Evolutionary conservation across 2,888 invertebrate species (phyloP), one percentile per base, ranked within the genome.

Genomic region (Periphyllus acericola): DNA sequence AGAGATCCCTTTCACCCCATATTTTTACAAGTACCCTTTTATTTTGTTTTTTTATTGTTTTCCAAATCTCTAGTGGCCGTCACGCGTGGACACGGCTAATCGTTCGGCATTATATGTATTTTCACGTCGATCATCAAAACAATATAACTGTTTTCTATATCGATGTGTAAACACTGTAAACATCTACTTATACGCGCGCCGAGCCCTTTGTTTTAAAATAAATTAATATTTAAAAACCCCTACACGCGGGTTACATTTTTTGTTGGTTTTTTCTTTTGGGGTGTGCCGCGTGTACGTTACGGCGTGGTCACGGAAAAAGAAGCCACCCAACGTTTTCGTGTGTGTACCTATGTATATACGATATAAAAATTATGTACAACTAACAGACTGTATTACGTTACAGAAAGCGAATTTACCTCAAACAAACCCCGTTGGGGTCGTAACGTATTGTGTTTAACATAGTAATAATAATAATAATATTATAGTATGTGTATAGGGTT

Each of bases 21-120:
- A n/a, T n/a, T 40, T 72, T 46, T 40, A n/a, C 32, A 32, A 72
- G 78, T 46, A 68, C 29, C 40, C 14, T 25, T 11, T 55, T 78
- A 34, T 85, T 21, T 3, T 52, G 66, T 68, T 66, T 72, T 40
- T 29, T 79, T 80, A 79, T 86, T 86, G 72, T 86, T 80, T 80
- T 79, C 60, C 9, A 55, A 84, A 79, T 86, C 79, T 80, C 72
- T 71, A 79, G 85, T 86, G 86, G 72, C 79, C 80, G 79, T 80
- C 78, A 79, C 85, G 78, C 85, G 76, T 68, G 85, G 76, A 78
- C 85, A 79, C 79, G 79, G 66, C 71, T 86, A 86, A 86, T 86
- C 85, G 79, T 36, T 36, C 36, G 78, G 40, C 34, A 36, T 40
- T 40, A n/a, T 78, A 19, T 46, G 40, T 55, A 66, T 55, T 66